These are phyloP conservation scores for Lagopus muta DNA, from an alignment of 2,113 vertebrate genomes.

Conservation along the genomic window DNA sequence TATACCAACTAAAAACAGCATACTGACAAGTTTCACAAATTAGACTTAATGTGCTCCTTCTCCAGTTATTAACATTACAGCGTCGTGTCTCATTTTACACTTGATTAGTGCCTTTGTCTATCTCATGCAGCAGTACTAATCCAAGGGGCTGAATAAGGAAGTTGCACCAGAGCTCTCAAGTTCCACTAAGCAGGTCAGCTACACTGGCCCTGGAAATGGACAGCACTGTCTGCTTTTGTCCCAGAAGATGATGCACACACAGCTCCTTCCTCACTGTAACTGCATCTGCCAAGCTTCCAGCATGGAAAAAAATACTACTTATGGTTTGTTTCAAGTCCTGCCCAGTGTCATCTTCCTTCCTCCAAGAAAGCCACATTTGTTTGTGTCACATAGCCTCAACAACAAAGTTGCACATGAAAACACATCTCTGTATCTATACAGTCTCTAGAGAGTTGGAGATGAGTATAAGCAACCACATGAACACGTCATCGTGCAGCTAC, in stretches of 20 bases:
- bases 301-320: background rate
- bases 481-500: background rate
- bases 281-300: background rate
- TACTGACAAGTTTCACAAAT: background rate
- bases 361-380: background rate
- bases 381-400: background rate
- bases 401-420: background rate
- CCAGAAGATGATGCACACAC: conserved; percentile 9
- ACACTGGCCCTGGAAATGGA: background rate
- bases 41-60: background rate
- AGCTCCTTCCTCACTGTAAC: conserved; percentile 45
- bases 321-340: background rate
- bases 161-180: conserved; percentile 58
- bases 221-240: conserved; percentile 74
- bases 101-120: conserved; percentile 33
- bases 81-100: background rate
- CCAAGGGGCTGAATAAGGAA: conserved; percentile 24
- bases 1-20: background rate
- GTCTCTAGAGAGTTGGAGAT: background rate
- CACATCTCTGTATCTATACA: background rate
- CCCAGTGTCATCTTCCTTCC: background rate
- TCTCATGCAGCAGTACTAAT: conserved; percentile 35
- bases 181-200: background rate
- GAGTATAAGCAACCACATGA: background rate
- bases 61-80: background rate